Conservation (phyloP, 1,140 invertebrate species). For the Bombus polaris region DNA sequence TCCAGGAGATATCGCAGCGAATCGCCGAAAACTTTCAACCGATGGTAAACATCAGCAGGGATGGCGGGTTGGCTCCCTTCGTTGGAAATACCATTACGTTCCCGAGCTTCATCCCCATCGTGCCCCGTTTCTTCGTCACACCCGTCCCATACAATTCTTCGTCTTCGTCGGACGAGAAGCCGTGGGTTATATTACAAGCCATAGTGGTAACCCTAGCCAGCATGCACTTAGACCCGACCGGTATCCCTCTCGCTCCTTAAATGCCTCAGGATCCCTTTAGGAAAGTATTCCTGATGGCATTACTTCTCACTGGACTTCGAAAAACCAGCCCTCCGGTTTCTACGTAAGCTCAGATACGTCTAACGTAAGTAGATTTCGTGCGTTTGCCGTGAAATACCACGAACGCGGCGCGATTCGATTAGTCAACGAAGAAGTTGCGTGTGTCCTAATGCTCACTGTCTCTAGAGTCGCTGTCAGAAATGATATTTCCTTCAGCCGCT, state of each 20-base stretch:
- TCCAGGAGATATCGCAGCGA: slow-evolving; percentile 41
- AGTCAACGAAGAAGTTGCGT: slow-evolving; percentile 44
- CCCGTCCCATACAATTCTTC: slow-evolving; percentile 2
- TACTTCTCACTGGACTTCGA: slow-evolving; percentile 57
- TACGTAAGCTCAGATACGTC: background rate
- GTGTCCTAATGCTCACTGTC: slow-evolving; percentile 35
- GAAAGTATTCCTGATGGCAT: slow-evolving; percentile 72
- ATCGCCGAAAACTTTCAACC: slow-evolving; percentile 59
- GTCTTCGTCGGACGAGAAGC: slow-evolving; percentile 27
- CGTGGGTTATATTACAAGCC: slow-evolving; percentile 71
- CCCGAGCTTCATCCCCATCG: slow-evolving; percentile 29
- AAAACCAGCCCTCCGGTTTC: background rate
- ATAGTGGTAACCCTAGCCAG: slow-evolving; percentile 72
- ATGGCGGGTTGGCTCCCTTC: slow-evolving; percentile 35
- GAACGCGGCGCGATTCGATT: slow-evolving; percentile 54
- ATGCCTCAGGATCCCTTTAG: slow-evolving; percentile 60
- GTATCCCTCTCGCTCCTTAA: slow-evolving; percentile 53
- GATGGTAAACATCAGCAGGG: slow-evolving; percentile 58
- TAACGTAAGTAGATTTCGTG: slow-evolving; percentile 58
- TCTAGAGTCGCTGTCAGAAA: slow-evolving; percentile 37
- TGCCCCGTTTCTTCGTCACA: slow-evolving; percentile 19
- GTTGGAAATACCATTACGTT: slow-evolving; percentile 69
- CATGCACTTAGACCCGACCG: slow-evolving; percentile 66
- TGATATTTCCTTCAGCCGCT: slow-evolving; percentile 39
- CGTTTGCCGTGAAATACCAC: slow-evolving; percentile 29